Conservation (phyloP, 2,888 invertebrate species). For the Copidosoma aretas region DNA sequence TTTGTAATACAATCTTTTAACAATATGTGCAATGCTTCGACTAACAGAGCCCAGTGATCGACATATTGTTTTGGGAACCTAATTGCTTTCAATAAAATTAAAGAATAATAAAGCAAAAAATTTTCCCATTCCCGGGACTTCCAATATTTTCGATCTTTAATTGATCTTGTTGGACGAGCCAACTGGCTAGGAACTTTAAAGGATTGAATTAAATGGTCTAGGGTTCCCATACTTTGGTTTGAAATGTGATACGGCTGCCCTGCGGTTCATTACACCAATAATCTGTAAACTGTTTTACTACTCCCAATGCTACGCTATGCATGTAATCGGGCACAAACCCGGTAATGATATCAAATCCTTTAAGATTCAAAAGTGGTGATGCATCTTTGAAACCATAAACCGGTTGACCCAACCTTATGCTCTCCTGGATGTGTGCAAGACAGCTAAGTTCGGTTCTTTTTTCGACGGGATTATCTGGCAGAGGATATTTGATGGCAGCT, state of each 20-base stretch:
- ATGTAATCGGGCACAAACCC: neutral
- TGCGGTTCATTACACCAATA: neutral
- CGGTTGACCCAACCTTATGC: neutral
- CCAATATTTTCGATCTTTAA: slow-evolving; percentile 8
- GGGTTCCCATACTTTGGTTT: neutral
- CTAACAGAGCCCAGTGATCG: slow-evolving; percentile 21
- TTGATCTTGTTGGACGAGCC: neutral
- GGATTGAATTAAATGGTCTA: neutral
- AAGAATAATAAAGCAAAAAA: slow-evolving; percentile 24
- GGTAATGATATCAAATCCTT: neutral
- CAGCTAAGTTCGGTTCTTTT: neutral
- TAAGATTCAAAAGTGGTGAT: slow-evolving; percentile 4
- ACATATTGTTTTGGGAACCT: neutral
- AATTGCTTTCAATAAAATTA: neutral
- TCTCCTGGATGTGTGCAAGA: neutral
- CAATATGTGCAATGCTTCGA: slow-evolving; percentile 17
- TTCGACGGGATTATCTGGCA: neutral
- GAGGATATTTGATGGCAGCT: neutral
- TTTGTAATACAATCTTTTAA: neutral
- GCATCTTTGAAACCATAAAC: neutral
- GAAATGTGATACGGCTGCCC: neutral
- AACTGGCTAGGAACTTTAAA: slow-evolving; percentile 6
- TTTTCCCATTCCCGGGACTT: slow-evolving; percentile 23
- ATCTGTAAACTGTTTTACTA: neutral
- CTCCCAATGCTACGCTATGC: neutral